These are phyloP conservation scores for Erinaceus europaeus DNA, from an alignment of 2,113 vertebrate species.

Conservation along the genomic window DNA sequence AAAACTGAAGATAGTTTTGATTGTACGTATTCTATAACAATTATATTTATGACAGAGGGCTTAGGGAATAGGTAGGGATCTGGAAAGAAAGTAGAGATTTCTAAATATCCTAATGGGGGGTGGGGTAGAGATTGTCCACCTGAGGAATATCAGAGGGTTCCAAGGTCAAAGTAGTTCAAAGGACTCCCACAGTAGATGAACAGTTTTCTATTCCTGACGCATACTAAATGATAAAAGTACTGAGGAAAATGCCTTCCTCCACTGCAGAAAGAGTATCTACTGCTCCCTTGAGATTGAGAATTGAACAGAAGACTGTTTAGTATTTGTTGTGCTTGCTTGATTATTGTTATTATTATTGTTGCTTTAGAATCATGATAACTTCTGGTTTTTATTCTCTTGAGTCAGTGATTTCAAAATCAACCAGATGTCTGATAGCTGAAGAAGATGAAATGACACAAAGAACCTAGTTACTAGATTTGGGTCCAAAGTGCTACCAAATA, in stretches of 20 bases:
- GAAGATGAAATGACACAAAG: neutral
- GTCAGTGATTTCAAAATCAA: conserved; percentile 5
- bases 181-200: too few species aligned
- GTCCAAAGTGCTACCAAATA: neutral
- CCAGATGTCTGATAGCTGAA: neutral
- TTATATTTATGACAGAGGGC: neutral
- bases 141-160: too few species aligned
- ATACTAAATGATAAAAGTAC: too few species aligned
- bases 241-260: neutral
- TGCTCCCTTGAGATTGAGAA: neutral
- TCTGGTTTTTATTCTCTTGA: neutral
- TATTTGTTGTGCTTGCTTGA: too few species aligned
- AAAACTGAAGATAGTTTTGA: neutral
- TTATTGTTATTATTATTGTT: too few species aligned
- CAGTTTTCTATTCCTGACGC: too few species aligned
- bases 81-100: neutral
- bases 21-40: neutral
- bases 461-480: neutral
- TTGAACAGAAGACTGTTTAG: neutral
- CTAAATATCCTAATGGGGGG: neutral
- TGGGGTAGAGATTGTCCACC: too few species aligned
- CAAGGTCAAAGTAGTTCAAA: too few species aligned
- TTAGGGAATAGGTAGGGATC: too few species aligned
- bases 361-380: neutral
- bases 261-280: neutral